These are phyloP conservation scores for Phoxinus phoxinus DNA, from an alignment of 2,113 vertebrate species.

Conservation along the genomic window DNA sequence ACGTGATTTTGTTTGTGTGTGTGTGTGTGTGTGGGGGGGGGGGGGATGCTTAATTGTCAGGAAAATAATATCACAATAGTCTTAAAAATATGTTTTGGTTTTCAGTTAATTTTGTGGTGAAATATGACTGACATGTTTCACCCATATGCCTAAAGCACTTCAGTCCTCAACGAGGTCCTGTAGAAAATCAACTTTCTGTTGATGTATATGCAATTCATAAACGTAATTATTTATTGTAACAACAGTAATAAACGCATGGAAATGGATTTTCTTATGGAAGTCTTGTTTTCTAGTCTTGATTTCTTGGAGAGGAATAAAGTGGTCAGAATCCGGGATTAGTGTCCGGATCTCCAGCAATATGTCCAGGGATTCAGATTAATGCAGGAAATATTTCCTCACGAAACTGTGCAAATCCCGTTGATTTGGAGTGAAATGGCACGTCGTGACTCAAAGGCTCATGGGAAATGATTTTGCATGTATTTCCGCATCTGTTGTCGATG, in stretches of 20 bases:
- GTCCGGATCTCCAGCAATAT: conserved; percentile 41
- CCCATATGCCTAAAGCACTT: no score
- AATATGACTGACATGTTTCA: not conserved
- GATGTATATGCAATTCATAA: not conserved
- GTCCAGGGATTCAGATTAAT: no score
- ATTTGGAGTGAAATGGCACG: not conserved
- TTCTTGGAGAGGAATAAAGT: not conserved
- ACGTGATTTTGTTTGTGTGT: no score
- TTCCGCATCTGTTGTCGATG: not conserved
- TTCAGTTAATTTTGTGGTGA: not conserved
- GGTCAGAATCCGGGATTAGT: conserved; percentile 49
- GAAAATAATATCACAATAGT: not conserved
- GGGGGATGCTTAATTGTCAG: not conserved
- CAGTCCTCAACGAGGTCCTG: not conserved
- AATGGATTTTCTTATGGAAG: not conserved
- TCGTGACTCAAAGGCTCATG: not conserved
- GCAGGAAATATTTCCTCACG: not conserved
- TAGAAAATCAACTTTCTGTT: not conserved
- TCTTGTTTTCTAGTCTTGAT: not conserved
- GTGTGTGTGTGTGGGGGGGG: no score
- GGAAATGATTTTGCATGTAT: conserved; percentile 5
- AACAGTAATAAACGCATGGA: not conserved
- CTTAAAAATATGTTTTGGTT: not conserved
- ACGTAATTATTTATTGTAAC: not conserved
- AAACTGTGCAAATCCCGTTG: no score